Evolutionary conservation across 2,113 vertebrate species (phyloP).

Genomic region (Podilymbus podiceps): DNA sequence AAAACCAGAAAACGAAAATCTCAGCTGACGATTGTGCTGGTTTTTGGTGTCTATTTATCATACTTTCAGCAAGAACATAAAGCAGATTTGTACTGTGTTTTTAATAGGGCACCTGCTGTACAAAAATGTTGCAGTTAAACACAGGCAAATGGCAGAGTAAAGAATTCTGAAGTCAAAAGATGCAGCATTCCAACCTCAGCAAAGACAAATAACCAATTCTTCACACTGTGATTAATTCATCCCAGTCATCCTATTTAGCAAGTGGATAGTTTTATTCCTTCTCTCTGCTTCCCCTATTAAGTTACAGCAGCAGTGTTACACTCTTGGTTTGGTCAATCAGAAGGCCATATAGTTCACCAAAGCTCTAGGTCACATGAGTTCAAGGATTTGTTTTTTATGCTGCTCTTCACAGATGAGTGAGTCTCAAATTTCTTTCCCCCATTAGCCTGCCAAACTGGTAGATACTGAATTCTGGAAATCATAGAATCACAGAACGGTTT

Average conservation of each 20-base stretch:
- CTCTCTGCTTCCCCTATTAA: neutral
- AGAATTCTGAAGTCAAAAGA: neutral
- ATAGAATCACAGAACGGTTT: too few species aligned
- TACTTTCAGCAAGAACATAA: neutral
- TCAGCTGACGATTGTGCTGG: neutral
- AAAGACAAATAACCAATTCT: neutral
- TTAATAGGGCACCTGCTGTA: neutral
- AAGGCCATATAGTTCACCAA: neutral
- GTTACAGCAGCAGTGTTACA: neutral
- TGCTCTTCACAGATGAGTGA: neutral
- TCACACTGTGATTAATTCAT: neutral
- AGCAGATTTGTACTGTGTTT: neutral
- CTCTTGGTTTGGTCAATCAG: neutral
- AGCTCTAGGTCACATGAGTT: neutral
- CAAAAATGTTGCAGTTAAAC: neutral
- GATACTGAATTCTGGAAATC: neutral
- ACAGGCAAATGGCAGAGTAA: neutral
- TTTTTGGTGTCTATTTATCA: neutral
- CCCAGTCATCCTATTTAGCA: neutral
- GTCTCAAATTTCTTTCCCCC: neutral
- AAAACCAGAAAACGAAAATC: neutral
- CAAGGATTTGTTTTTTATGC: neutral
- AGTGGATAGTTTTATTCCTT: neutral
- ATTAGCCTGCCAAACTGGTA: neutral
- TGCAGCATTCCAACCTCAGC: neutral